phyloP scores from a whole-genome alignment of 2,113 vertebrate genomes.

The Pedetes capensis region DNA sequence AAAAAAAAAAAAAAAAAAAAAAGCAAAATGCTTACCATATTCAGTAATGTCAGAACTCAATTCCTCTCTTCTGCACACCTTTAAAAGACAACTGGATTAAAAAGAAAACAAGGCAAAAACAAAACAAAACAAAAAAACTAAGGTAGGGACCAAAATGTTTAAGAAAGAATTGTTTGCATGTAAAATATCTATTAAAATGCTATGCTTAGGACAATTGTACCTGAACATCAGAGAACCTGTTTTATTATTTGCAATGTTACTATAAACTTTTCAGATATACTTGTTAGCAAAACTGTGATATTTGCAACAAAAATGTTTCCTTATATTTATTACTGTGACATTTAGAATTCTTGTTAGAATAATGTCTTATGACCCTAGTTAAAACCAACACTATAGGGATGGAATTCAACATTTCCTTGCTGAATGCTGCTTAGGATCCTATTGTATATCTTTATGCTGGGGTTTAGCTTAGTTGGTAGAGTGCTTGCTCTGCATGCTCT shows the following conservation, averaged over 20 bases:
- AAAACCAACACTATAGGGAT: not conserved
- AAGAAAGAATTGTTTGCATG: not conserved
- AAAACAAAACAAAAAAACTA: not conserved
- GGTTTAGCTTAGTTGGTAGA: no score
- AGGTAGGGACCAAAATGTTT: not conserved
- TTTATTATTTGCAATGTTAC: not conserved
- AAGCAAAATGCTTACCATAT: no score
- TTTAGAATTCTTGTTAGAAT: not conserved
- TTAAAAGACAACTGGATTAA: not conserved
- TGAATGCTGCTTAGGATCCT: not conserved
- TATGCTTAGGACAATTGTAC: not conserved
- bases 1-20: no score
- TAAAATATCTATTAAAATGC: not conserved
- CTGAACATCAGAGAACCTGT: not conserved
- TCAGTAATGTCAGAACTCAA: no score
- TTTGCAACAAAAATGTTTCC: slow-evolving; percentile 38
- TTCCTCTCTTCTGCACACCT: not conserved
- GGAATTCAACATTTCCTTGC: not conserved
- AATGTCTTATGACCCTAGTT: not conserved
- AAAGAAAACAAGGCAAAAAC: no score
- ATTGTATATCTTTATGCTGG: not conserved
- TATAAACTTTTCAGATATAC: not conserved
- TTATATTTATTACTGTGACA: not conserved
- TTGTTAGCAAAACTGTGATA: not conserved
- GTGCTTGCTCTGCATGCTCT: no score